phyloP scores from a whole-genome alignment of 2,797 vertebrate species.

The Myotis pilosus region DNA sequence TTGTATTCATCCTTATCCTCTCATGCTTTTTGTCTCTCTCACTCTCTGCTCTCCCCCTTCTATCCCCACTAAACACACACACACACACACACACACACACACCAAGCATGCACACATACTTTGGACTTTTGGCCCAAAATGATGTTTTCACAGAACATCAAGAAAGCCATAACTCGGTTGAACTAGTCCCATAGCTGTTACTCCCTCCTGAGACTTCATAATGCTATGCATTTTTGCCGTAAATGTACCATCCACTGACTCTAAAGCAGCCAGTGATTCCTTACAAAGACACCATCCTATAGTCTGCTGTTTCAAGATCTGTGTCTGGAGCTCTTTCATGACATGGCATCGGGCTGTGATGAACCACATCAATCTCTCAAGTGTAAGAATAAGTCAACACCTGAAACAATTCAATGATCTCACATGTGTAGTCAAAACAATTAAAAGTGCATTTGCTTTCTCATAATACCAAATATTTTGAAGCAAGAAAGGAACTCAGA shows the following conservation, averaged over 20 bases:
- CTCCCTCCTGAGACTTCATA: background rate
- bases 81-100: background rate
- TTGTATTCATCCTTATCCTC: background rate
- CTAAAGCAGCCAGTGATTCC: background rate
- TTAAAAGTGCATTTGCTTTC: background rate
- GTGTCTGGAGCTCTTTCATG: background rate
- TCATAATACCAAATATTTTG: slow-evolving; percentile 7
- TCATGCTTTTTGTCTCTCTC: background rate
- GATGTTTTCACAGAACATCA: background rate
- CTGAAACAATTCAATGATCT: slow-evolving; percentile 51
- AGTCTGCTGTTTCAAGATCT: slow-evolving; percentile 38
- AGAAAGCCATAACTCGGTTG: background rate
- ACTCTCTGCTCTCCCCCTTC: background rate
- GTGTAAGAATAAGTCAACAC: slow-evolving; percentile 46
- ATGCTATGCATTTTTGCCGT: background rate
- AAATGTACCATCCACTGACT: background rate
- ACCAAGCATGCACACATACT: background rate
- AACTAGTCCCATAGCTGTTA: background rate
- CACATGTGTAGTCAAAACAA: slow-evolving; percentile 14
- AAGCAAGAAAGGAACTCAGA: background rate
- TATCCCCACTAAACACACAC: background rate
- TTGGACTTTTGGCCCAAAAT: background rate
- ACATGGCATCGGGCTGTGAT: background rate
- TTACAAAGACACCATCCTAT: slow-evolving; percentile 36
- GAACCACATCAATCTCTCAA: slow-evolving; percentile 47